Evolutionary conservation across 2,113 vertebrate genomes (phyloP).

Genomic region (Acrocephalus kingi): DNA sequence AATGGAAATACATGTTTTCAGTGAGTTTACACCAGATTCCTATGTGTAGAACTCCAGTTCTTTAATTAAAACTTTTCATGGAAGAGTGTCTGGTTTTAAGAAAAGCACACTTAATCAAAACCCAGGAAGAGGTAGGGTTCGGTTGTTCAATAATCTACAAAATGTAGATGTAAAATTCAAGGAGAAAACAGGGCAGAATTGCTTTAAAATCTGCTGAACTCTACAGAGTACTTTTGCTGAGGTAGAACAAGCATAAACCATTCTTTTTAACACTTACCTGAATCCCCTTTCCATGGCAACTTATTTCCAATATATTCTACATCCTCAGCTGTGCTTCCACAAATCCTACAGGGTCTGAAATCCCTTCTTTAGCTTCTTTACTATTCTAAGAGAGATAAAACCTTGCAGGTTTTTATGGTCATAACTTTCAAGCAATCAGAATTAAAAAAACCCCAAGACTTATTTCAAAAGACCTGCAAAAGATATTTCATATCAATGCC

Average conservation of each 20-base stretch:
- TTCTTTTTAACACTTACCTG: background rate
- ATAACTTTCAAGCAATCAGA: background rate
- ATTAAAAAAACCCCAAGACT: background rate
- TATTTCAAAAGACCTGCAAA: background rate
- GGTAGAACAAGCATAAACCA: background rate
- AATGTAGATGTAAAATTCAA: background rate
- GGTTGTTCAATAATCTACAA: background rate
- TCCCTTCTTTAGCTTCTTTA: background rate
- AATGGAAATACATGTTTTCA: background rate
- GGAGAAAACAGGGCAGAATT: background rate
- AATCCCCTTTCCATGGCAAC: background rate
- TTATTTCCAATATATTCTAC: background rate
- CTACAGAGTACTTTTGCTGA: background rate
- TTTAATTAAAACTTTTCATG: background rate
- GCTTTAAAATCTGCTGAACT: background rate
- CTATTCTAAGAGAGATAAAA: background rate
- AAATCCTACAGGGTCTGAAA: background rate
- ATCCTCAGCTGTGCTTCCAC: background rate
- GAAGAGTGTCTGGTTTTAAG: background rate
- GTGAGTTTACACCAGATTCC: background rate
- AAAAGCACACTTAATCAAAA: background rate
- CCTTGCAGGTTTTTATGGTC: background rate
- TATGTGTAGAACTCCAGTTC: background rate
- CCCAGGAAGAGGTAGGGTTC: background rate
- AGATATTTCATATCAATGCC: background rate